Base-by-base conservation (phyloP, 2,797 vertebrate genomes). In the Mycteria americana region DNA sequence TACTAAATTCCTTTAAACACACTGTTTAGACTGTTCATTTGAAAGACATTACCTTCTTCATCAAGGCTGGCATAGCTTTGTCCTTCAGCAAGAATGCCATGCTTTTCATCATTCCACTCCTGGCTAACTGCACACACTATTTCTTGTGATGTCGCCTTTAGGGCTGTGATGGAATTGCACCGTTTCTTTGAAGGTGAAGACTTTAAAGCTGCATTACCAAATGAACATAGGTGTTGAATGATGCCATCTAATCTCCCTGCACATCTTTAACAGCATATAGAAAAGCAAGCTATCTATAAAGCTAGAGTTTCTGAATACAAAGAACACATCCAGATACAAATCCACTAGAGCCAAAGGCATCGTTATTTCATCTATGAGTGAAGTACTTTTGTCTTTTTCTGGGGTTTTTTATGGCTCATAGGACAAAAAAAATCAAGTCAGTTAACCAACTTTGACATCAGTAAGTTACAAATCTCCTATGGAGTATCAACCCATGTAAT, bases 51-150 rank as follows among this genome's bases (percentile, higher is more conserved):
- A 99, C 99, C 99, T 98, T 99, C 99, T 97, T 99, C 99, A 85
- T 99, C 99, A 90, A 99, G 98, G 96, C 99, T 99, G 94, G 98
- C 99, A 35, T 98, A 99, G 96, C 99, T 99, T 41, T 98, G 99
- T 24, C 99, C 98, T 95, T 98, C 99, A 11, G 97, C 98, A 92
- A 99, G 98, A 91, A 98, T 93, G 83, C 99, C 98, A 14, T 45
- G 97, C 91, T 97, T 98, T 92, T 99, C 99, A 37, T 98, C 98
- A 9, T 96, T 97, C 98, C 98, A 99, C 46, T 99, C 99, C 79
- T 99, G 99, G 51, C 97, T 98, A 80, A 98, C 96, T 0, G 98
- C 98, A 89, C 98, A 99, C 91, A 99, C 97, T 13, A 99, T 89
- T 97, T 99, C 99, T 97, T 99, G 99, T 18, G 99, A 99, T 15